Evolutionary conservation across 2,888 invertebrate genomes (phyloP), one percentile per base, ranked within the genome.

Genomic region (Drepana falcataria): DNA sequence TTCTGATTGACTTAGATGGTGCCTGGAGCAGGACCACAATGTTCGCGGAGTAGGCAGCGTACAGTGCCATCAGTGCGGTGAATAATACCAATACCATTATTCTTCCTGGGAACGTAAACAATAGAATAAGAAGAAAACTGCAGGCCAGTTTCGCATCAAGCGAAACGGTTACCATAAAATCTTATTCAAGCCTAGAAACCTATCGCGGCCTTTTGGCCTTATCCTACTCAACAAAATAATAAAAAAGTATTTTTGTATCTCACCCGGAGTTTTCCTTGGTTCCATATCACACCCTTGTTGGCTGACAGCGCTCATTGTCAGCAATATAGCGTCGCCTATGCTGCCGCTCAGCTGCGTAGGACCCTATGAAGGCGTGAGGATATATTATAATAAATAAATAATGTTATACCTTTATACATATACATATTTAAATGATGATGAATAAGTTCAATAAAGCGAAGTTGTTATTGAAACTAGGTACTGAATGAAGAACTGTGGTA

Each of bases 21-120:
- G 94, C 93, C 66, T 94, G 94, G 2, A 94, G 85, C 6, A 95
- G 78, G 4, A 93, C 94, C 1, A 95, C 94, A 49, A 95, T 94
- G 72, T 93, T 94, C 0, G 94, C 94, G 0, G 94, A 93, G 69
- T 94, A 94, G 0, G 94, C 93, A 0, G 93, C 93, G 73, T 93
- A 94, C 21, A 94, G 73, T 53, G 92, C 92, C 91, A 93, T 92
- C 21, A 92, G 73, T 0, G 87, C 79, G 2, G 73, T 67, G 58
- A 86, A 87, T 33, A 84, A 55, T 2, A 85, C 73, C 56, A 77
- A 73, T 1, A 81, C 65, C 63, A 82, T 76, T 56, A 87, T 77
- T 4, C 88, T 85, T 57, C 87, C 89, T 89, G 65, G 4, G 37
- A 1, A 37, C 1, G 37, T 37, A 37, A 37, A 37, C 5, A 37